Evolutionary conservation across 2,888 invertebrate species (phyloP).

Genomic region (Lycaena phlaeas): DNA sequence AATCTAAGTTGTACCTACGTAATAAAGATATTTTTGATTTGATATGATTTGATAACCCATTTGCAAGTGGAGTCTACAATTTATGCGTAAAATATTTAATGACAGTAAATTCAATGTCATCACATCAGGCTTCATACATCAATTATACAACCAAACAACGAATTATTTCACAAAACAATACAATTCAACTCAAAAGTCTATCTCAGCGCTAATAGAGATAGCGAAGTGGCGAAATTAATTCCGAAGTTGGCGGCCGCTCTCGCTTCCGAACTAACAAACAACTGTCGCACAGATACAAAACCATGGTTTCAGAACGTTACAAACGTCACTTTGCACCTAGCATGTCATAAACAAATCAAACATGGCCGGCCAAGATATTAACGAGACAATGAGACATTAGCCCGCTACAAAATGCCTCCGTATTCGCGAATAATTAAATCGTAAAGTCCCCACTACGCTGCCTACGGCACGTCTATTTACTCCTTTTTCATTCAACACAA

Average conservation of each 20-base stretch:
- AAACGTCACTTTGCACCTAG: slow-evolving; percentile 44
- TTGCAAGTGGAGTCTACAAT: too few species aligned
- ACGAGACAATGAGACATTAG: slow-evolving; percentile 74
- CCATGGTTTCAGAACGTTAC: slow-evolving; percentile 22
- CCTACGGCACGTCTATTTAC: slow-evolving; percentile 69
- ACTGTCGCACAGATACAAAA: slow-evolving; percentile 30
- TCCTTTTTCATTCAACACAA: slow-evolving; percentile 74
- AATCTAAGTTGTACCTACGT: too few species aligned
- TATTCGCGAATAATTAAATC: slow-evolving; percentile 74
- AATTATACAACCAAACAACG: too few species aligned
- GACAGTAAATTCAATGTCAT: too few species aligned
- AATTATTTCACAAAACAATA: too few species aligned
- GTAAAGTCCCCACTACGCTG: slow-evolving; percentile 71
- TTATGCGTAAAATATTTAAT: too few species aligned
- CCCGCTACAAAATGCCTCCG: slow-evolving; percentile 72
- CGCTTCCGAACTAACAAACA: slow-evolving; percentile 25
- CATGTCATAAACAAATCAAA: slow-evolving; percentile 71
- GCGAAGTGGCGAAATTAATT: slow-evolving; percentile 30
- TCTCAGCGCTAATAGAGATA: slow-evolving; percentile 21
- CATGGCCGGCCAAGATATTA: slow-evolving; percentile 71
- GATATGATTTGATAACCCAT: too few species aligned
- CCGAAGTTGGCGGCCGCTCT: slow-evolving; percentile 22
- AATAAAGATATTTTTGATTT: too few species aligned
- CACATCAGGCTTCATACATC: too few species aligned
- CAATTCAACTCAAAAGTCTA: slow-evolving; percentile 1